A percentile compares a stretch with the other conserved stretches of the same genome.
phyloP scores from a whole-genome alignment of 2,888 invertebrate species.

The Drosophila mimica region DNA sequence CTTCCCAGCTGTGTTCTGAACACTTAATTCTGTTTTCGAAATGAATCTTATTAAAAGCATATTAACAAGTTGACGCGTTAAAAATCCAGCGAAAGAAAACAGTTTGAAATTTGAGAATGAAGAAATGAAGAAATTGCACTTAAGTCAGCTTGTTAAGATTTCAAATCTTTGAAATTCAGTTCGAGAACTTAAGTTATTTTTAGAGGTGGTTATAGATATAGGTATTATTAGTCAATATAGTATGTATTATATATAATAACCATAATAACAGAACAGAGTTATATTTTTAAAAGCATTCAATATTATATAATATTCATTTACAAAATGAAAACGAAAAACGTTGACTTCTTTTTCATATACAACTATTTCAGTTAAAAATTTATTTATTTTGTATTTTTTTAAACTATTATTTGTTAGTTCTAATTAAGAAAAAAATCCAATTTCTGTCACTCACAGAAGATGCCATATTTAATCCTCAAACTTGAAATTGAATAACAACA shows the following conservation, averaged over 20 bases:
- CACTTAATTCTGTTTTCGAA: not conserved
- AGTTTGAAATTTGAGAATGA: not conserved
- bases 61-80: not conserved
- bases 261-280: too few relatives aligned
- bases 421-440: not conserved
- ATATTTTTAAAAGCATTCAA: too few relatives aligned
- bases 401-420: not conserved
- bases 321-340: too few relatives aligned
- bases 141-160: not conserved
- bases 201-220: not conserved
- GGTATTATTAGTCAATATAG: too few relatives aligned
- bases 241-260: too few relatives aligned
- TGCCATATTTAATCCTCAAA: not conserved
- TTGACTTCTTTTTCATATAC: not conserved
- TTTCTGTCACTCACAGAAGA: not conserved
- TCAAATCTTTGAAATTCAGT: not conserved
- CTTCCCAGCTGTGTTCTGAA: not conserved
- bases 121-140: not conserved
- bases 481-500: not conserved
- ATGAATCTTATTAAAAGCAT: slow-evolving; percentile 26
- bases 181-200: not conserved
- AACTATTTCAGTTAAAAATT: not conserved
- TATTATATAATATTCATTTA: too few relatives aligned
- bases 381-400: not conserved
- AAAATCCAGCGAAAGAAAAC: not conserved